Base-by-base conservation (phyloP, 53 echinoderm and acorn worm species). In the Echinarachnius parma region DNA sequence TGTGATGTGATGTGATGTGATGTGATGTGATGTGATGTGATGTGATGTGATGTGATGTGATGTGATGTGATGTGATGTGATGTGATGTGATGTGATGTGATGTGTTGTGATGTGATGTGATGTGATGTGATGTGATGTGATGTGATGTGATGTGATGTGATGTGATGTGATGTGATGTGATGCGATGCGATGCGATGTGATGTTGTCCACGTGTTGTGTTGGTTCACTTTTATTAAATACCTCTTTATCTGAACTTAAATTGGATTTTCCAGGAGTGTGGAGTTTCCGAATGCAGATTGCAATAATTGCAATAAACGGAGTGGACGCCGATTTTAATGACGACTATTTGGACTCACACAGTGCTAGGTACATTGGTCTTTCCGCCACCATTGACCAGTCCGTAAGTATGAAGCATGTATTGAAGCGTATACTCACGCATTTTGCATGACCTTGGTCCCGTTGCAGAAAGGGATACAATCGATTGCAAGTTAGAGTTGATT, bases 291-390 rank as follows among this genome's bases (percentile, higher is more conserved):
- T 50, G 4, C 30, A 13, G 5, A 50, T 68, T 28, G 52, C 29
- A 31, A 68, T 68, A 13, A 48, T 33, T 68, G 68, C 32, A 34
- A 68, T 68, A 19, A 18, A n/a, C 15, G 52, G 52, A 49, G 50
- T 32, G 3, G 14, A 2, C 10, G 68, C 68, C 8, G 30, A 0
- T 10, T 68, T 68, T 34, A 21, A 34, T 18, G 31, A 19, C 16
- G 21, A 14, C 3, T 52, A 52, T 23, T 32, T 52, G 1, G 21
- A 68, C 14, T 52, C 68, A 9, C 15, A 21, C 3, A 52, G 68
- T 33, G n/a, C 3, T 5, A 32, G 30, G 48, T 68, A 53, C 53
- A 34, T 52, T 5, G 8, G 18, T 20, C 31, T 68, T 21, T 49
- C 30, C 4, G 2, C 22, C 3, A 22, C 33, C 14, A 68, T 68